Conservation (phyloP, 2,888 invertebrate species). For the Steinernema scapterisci region DNA sequence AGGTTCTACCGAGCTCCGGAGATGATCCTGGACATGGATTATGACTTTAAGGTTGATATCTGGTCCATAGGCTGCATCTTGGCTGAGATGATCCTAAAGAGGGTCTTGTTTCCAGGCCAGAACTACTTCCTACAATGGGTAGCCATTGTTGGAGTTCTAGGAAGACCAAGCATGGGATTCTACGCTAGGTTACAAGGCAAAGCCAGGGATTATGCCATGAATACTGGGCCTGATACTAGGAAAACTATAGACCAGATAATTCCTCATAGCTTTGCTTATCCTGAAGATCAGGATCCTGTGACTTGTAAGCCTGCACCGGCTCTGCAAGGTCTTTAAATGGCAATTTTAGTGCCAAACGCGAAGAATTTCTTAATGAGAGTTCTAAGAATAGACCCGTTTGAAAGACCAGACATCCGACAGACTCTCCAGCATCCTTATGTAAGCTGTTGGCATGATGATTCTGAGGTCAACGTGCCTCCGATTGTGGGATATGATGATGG, state of each 20-base stretch:
- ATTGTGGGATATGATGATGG: neutral
- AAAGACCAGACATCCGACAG: neutral
- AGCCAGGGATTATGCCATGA: conserved; percentile 2
- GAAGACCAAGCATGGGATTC: neutral
- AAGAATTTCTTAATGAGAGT: neutral
- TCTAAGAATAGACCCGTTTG: neutral
- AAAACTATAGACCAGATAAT: neutral
- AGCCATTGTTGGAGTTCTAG: neutral
- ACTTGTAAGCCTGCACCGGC: neutral
- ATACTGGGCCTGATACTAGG: neutral
- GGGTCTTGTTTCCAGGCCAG: neutral
- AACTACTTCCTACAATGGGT: conserved; percentile 19
- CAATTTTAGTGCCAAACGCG: neutral
- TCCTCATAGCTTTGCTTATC: neutral
- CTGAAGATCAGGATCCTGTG: neutral
- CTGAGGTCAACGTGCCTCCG: neutral
- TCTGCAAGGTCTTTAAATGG: too few relatives aligned
- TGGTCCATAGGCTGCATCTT: conserved; percentile 18
- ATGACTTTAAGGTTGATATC: neutral
- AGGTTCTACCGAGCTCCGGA: conserved; percentile 18
- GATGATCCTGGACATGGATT: neutral
- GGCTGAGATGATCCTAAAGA: conserved; percentile 17
- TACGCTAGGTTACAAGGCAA: neutral
- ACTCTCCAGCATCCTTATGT: neutral
- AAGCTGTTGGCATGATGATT: neutral